Evolutionary conservation across 2,113 vertebrate species (phyloP).

Genomic region (Clupea harengus): DNA sequence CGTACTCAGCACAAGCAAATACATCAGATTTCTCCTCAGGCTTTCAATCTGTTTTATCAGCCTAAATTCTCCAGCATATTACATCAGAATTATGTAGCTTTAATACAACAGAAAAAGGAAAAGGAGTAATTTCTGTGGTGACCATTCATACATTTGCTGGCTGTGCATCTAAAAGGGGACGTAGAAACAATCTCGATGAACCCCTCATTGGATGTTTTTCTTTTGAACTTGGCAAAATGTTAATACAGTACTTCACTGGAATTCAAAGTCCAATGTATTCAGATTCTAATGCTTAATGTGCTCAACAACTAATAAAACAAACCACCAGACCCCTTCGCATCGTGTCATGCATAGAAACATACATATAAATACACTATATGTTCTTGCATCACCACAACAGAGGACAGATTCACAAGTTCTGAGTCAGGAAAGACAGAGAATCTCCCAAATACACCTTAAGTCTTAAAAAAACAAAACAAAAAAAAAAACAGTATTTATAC

Average conservation of each 20-base stretch:
- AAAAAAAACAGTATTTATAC: neutral
- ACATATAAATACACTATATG: conserved; percentile 7
- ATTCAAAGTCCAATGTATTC: neutral
- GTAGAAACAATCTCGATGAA: neutral
- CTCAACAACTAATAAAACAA: neutral
- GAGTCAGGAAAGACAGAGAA: neutral
- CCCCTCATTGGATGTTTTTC: neutral
- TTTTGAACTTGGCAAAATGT: neutral
- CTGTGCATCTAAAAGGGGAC: neutral
- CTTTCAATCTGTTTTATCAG: neutral
- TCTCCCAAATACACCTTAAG: neutral
- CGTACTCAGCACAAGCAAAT: neutral
- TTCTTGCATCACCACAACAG: conserved; percentile 6
- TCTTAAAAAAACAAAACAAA: neutral
- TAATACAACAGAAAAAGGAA: neutral
- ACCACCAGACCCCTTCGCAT: neutral
- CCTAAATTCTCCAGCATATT: neutral
- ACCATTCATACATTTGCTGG: neutral
- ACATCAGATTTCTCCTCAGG: neutral
- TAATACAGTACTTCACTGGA: neutral
- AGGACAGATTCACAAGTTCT: neutral
- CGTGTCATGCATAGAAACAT: conserved; percentile 1
- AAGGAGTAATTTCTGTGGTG: neutral
- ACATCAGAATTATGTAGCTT: neutral
- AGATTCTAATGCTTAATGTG: neutral